Evolutionary conservation across 2,797 vertebrate species (phyloP).

Genomic region (Paedocypris micromegethes): DNA sequence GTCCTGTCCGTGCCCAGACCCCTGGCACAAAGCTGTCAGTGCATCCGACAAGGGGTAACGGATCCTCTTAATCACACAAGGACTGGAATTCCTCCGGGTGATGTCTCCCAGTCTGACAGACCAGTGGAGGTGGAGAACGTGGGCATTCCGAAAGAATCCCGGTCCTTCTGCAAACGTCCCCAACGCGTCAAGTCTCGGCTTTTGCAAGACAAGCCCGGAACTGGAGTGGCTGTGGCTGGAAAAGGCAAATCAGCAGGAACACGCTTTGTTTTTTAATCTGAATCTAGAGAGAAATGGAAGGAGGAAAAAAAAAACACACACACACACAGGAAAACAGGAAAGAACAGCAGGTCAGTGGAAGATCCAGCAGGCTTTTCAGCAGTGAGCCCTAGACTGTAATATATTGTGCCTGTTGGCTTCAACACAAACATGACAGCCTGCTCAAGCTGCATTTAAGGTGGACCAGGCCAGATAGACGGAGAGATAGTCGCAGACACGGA

Average conservation of each 20-base stretch:
- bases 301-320: slow-evolving; percentile 45
- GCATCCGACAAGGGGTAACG: slow-evolving; percentile 45
- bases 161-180: slow-evolving; percentile 57
- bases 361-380: slow-evolving; percentile 81
- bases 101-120: slow-evolving; percentile 49
- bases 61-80: slow-evolving; percentile 38
- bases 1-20: slow-evolving; percentile 45
- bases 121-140: slow-evolving; percentile 61
- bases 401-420: slow-evolving; percentile 83
- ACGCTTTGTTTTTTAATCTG: slow-evolving; percentile 77
- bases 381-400: slow-evolving; percentile 78
- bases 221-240: slow-evolving; percentile 30
- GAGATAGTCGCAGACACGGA: slow-evolving; percentile 36
- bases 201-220: slow-evolving; percentile 54
- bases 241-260: slow-evolving; percentile 36
- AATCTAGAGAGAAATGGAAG: slow-evolving; percentile 57
- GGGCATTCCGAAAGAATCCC: slow-evolving; percentile 51
- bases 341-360: slow-evolving; percentile 79
- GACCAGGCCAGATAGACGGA: slow-evolving; percentile 63
- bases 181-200: slow-evolving; percentile 42
- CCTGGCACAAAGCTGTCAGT: slow-evolving; percentile 41
- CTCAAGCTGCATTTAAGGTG: slow-evolving; percentile 82
- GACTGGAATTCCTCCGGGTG: slow-evolving; percentile 51
- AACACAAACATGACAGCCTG: slow-evolving; percentile 79
- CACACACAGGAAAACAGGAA: slow-evolving; percentile 67